Evolutionary conservation across 2,888 invertebrate species (phyloP), one percentile per base, ranked within the genome.

Genomic region (Hyposoter didymator): DNA sequence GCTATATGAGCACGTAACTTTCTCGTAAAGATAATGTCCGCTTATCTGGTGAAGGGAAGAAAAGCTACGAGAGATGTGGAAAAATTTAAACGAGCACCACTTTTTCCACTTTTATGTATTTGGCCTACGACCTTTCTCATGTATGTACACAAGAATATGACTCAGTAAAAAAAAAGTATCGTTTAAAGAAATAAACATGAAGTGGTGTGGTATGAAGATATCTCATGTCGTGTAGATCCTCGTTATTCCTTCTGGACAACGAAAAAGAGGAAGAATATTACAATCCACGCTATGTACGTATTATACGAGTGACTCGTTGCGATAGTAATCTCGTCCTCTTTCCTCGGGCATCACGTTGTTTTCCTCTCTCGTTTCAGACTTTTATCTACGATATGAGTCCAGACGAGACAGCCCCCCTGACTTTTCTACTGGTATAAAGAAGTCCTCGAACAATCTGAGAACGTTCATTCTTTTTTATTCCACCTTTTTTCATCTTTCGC

Each of bases 351-450:
- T 78, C 78, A 28, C 81, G 84, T 78, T 78, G 82, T 74, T 82
- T 82, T 75, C 64, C 78, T 32, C 78, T 32, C 62, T 32, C 62
- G 64, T 75, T 72, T 66, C 62, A 5, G 17, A 19, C 47, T 82
- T 82, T 49, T 78, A 78, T 85, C 82, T 82, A 59, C 45, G 82
- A 75, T 78, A 82, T 75, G 82, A 78, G 69, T 39, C 84, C 87
- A 85, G 88, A 73, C 86, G 86, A 88, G 88, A 84, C 82, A 84
- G 81, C 82, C 66, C 55, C 72, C 72, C 66, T 62, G 55, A 74
- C 84, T 73, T 49, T 78, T 69, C 52, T 52, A 7, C 74, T 28
- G 70, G 22, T 47, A 67, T 70, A 82, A 85, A 78, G 67, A 81
- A 74, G 78, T 28, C 62, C 74, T 32, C 52, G 14, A 70, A 45